A percentile compares a stretch with the other conserved stretches of the same genome.
Evolutionary conservation across 2,113 vertebrate genomes (phyloP).

Genomic region (Leucopsar rothschildi): DNA sequence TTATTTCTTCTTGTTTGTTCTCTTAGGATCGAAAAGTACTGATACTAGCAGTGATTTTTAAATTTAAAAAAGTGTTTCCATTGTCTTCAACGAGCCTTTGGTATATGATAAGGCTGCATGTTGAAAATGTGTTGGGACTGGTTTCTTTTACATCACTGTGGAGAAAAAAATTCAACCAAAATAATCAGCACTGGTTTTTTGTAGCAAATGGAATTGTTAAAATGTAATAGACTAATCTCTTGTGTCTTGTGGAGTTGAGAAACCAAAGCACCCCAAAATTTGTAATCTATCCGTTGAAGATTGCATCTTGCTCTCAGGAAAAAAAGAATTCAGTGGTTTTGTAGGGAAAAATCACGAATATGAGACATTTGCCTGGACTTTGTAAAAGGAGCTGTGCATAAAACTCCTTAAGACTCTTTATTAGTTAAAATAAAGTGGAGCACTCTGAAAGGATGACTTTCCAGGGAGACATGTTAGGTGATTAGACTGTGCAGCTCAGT

Average conservation of each 20-base stretch:
- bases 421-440: conserved; percentile 3
- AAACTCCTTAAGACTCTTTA: neutral
- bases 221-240: neutral
- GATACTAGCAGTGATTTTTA: neutral
- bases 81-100: neutral
- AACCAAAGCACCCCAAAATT: neutral
- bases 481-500: neutral
- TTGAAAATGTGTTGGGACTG: neutral
- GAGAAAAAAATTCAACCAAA: neutral
- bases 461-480: neutral
- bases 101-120: neutral
- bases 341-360: neutral
- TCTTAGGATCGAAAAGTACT: neutral
- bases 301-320: neutral
- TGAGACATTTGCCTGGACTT: neutral
- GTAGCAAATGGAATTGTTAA: neutral
- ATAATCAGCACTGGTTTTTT: neutral
- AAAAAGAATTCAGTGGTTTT: neutral
- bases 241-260: neutral
- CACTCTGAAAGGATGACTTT: neutral
- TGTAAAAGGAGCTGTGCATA: neutral
- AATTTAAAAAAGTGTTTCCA: neutral
- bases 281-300: neutral
- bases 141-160: neutral
- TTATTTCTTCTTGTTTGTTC: neutral